Evolutionary conservation across 2,113 vertebrate genomes (phyloP), one percentile per base, ranked within the genome.

Genomic region (Lichenostomus cassidix): DNA sequence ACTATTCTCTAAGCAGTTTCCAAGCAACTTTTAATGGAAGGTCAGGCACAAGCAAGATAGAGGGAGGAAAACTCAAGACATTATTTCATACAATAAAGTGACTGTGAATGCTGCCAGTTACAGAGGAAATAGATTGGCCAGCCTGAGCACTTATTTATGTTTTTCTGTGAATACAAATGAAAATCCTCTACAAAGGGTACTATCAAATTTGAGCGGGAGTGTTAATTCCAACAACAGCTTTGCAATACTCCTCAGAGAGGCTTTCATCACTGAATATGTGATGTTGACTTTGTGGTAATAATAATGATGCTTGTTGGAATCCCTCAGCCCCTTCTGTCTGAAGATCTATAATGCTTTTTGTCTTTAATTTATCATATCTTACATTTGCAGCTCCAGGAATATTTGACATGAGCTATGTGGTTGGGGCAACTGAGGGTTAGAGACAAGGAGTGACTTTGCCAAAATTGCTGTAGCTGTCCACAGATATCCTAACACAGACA

Each of bases 21-120:
- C 97, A 99, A 98, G 99, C 99, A 99, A 99, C 98, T 99, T 99
- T 99, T 98, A 99, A 99, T 99, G 98, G 99, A 99, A 99, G 99
- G 99, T 99, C 98, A 98, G 97, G 94, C 95, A 92, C 95, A 98
- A 98, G 97, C 98, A 98, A 98, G 98, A 98, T 97, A 97, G 98
- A 98, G 96, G 96, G 94, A 98, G 81, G 92, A 96, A 96, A 98
- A 98, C 97, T 94, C 95, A 97, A 96, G 86, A 96, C 98, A 97
- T 98, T 98, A 98, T 98, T 98, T 98, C 81, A 96, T 91, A 97
- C 97, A 98, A 95, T 97, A 93, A 98, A 98, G 89, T 97, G 95
- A 95, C 76, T 90, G 82, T 97, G 97, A 98, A 97, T 97, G 96
- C 97, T 98, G 95, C 90, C 96, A 95, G 97, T 97, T 97, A 97